Base-by-base conservation (phyloP, 1,140 invertebrate species). In the Acromyrmex charruanus region DNA sequence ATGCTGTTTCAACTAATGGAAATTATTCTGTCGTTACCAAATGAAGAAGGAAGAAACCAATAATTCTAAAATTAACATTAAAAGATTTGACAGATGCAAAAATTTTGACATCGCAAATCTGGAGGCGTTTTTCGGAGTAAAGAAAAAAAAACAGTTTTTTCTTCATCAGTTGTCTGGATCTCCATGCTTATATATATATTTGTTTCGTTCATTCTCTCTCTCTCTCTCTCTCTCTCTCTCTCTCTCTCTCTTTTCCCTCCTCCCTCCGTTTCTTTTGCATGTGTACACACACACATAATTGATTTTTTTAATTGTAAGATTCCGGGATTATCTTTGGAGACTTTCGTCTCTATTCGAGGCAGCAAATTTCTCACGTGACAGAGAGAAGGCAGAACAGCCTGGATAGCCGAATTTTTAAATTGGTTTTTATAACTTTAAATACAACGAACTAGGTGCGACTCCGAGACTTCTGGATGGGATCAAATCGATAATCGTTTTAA, bases 341-440 rank as follows among this genome's bases (percentile, higher is more conserved):
- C 59, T 87, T 90, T 82, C 85, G 85, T 74, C 44, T 86, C 59
- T 81, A 59, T 75, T 59, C 71, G 49, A 21, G 51, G 3, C 14
- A 3, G 49, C 63, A 68, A 84, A 72, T 82, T 71, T 72, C 31
- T 31, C 44, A 59, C 16, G 44, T 65, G 49, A 75, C 25, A 31
- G 4, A n/a, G 14, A 9, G 71, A 25, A 86, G 55, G 31, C 25
- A 51, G 9, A 44, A 49, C 53, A 35, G 58, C 77, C 9, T 71
- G 68, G n/a, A 86, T 82, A 86, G 84, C 58, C 71, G 87, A 88
- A 94, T 94, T 94, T 94, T 94, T 94, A 94, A 94, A 94, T 94
- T 94, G 93, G 89, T 94, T 94, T 93, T 94, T 94, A 94, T 93
- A 94, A 94, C 90, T 94, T 94, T 94, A 92, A 94, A 93, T 92